Base-by-base conservation (phyloP, 1,140 invertebrate species). In the Dolichoris vasculosae region DNA sequence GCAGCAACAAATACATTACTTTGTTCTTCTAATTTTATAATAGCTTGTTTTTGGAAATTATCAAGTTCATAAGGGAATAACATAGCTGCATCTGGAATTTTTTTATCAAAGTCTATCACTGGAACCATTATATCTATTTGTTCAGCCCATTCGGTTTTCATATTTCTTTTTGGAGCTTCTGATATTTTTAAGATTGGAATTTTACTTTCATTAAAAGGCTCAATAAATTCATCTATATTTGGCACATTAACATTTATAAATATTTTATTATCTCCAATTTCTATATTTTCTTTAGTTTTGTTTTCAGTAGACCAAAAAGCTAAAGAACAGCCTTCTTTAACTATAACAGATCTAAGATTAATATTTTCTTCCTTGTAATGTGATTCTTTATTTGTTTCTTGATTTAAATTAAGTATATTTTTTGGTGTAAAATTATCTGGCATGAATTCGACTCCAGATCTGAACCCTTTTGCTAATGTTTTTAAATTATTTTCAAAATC, bases 1-100 rank as follows among this genome's bases (percentile, higher is more conserved):
- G 99, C 99, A 15, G 99, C 98, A 1, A 99, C 98, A 94, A 99
- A 99, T 3, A 99, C 98, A 93, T 98, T 98, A 87, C 98, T 96
- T 71, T 97, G 96, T 89, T 98, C 96, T 94, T 99, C 99, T 63
- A 99, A 93, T 92, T 97, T 97, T 17, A 99, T 91, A 88, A 99
- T 98, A 13, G 99, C 98, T 94, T 97, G 95, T 93, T 99, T 99
- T 92, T 99, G 99, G 91, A 99, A 99, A 13, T 95, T 97, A 93
- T 99, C 99, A 88, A 99, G 94, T 91, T 99, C 97, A 94, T 99
- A 99, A 43, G 96, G 95, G 93, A 97, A 99, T 90, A 94, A 95
- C 88, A 96, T 95, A 1, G 98, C 98, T 92, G 97, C 97, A 85
- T 97, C 95, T 51, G 97, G 97, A 86, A 99, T 95, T 90, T 95